phyloP scores from a whole-genome alignment of 2,888 invertebrate genomes.

The Matsumyia berberina region DNA sequence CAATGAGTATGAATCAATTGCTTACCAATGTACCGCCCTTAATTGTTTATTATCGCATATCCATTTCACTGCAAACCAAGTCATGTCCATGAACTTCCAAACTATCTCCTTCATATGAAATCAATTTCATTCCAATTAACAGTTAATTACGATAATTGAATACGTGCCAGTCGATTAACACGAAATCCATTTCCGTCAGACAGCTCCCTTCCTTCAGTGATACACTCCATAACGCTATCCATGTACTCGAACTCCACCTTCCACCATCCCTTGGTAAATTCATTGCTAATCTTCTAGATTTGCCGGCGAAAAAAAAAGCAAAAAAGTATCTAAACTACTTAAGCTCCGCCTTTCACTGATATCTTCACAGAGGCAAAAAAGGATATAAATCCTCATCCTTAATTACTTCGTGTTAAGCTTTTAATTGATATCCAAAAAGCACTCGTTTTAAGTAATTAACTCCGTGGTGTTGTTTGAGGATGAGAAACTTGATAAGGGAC shows the following conservation, averaged over 20 bases:
- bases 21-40: not conserved
- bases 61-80: not conserved
- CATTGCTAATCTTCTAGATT: slow-evolving; percentile 62
- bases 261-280: slow-evolving; percentile 56
- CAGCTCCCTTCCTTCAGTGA: slow-evolving; percentile 12
- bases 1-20: not conserved
- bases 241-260: slow-evolving; percentile 22
- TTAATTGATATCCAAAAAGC: slow-evolving; percentile 75
- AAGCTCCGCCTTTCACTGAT: slow-evolving; percentile 53
- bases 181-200: slow-evolving; percentile 67
- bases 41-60: not conserved
- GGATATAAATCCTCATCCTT: slow-evolving; percentile 73
- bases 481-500: slow-evolving; percentile 10
- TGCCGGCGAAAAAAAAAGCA: slow-evolving; percentile 20
- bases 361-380: slow-evolving; percentile 45
- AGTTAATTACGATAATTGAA: slow-evolving; percentile 74
- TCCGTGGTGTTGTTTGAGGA: slow-evolving; percentile 53
- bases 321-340: slow-evolving; percentile 64
- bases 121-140: slow-evolving; percentile 73
- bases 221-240: slow-evolving; percentile 23
- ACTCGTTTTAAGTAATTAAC: slow-evolving; percentile 75
- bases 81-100: not conserved
- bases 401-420: slow-evolving; percentile 76
- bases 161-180: slow-evolving; percentile 71
- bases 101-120: slow-evolving; percentile 47